Evolutionary conservation across 2,888 invertebrate species (phyloP).

Genomic region (Cataglyphis rosenhaueri): DNA sequence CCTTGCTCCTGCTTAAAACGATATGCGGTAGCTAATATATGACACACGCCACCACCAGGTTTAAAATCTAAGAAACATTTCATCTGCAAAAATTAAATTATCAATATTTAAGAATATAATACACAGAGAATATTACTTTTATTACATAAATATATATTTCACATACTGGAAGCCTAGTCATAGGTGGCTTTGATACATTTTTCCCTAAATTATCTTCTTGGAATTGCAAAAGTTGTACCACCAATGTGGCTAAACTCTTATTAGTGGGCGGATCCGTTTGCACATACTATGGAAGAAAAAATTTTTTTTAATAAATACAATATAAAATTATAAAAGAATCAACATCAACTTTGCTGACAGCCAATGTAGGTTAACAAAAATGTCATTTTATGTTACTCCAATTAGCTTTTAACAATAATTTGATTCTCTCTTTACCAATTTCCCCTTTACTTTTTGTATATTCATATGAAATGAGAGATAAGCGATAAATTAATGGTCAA

Average conservation of each 20-base stretch:
- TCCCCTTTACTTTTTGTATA: neutral
- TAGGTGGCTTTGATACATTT: constrained; percentile 95
- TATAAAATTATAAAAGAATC: neutral
- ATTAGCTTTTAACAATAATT: neutral
- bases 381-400: constrained; percentile 86
- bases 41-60: constrained; percentile 96
- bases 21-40: constrained; percentile 96
- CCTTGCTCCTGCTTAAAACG: constrained; percentile 98
- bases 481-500: neutral
- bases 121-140: neutral
- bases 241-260: constrained; percentile 94
- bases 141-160: neutral
- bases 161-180: constrained; percentile 94
- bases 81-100: constrained; percentile 89
- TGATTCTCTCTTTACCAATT: neutral
- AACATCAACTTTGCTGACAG: neutral
- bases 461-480: neutral
- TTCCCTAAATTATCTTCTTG: constrained; percentile 98
- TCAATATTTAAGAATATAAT: neutral
- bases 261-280: constrained; percentile 98
- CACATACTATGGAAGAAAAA: constrained; percentile 89
- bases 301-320: neutral
- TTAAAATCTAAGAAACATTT: constrained; percentile 98
- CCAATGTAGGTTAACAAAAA: neutral
- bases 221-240: constrained; percentile 96